phyloP scores from a whole-genome alignment of 2,797 vertebrate genomes.

The Molothrus ater region DNA sequence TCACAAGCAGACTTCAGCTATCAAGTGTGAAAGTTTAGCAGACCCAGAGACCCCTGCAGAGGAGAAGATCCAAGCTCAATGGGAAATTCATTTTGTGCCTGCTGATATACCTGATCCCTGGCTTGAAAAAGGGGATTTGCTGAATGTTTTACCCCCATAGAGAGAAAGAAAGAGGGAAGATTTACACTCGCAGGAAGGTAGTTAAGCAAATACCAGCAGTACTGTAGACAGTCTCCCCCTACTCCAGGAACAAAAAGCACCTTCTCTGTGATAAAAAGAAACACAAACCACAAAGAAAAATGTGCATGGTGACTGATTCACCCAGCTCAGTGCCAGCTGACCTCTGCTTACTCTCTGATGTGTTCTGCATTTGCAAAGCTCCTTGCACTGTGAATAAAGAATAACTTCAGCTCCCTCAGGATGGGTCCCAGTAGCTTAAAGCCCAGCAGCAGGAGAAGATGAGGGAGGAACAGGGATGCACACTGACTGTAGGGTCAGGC shows the following conservation, averaged over 20 bases:
- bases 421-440: background rate
- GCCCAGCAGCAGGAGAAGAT: background rate
- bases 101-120: slow-evolving; percentile 18
- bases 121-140: slow-evolving; percentile 31
- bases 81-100: slow-evolving; percentile 24
- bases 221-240: background rate
- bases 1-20: background rate
- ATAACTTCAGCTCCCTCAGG: background rate
- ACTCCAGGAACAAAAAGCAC: background rate
- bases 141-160: background rate
- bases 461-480: background rate
- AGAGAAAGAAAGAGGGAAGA: slow-evolving; percentile 28
- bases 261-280: slow-evolving; percentile 11
- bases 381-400: background rate
- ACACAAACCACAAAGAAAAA: background rate
- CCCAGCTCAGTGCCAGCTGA: background rate
- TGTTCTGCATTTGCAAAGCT: background rate
- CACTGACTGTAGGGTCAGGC: rapidly evolving
- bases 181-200: background rate
- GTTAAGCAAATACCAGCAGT: slow-evolving; percentile 17
- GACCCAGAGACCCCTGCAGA: slow-evolving; percentile 22
- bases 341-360: rapidly evolving
- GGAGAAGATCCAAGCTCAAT: slow-evolving; percentile 2
- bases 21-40: slow-evolving; percentile 56
- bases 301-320: background rate